Base-by-base conservation (phyloP, 2,888 invertebrate species). In the Xylota sylvarum region DNA sequence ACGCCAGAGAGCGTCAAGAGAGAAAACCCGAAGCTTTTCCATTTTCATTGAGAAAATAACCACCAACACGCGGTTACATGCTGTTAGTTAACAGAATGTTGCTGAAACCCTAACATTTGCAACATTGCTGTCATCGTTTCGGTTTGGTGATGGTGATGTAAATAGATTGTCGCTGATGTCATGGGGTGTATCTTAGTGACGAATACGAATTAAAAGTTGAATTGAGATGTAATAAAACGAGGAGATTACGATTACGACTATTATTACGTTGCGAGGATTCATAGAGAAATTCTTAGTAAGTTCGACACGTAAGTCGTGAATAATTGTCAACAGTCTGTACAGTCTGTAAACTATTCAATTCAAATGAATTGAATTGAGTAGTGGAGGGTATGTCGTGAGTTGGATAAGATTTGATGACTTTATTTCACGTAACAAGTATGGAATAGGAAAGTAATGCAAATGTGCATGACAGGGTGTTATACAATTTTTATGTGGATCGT, bases 121-220 rank as follows among this genome's bases (percentile, higher is more conserved):
- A 79, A 27, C 76, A 78, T 70, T 56, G 23, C 4, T 55, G 17
- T 32, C 35, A 5, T 4, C 19, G 12, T 30, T 4, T 10, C 12
- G 7, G 27, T 40, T 35, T 14, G 14, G 37, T 27, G 35, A 64
- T 17, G 30, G 23, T 23, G 23, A 23, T 23, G 23, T 3, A 23
- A 23, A 23, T 3, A 23, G 23, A 46, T 32, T 27, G 69, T 5
- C 43, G 43, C 52, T 85, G 85, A 85, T 80, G 85, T 80, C 80
- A 85, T 85, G 5, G 69, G 46, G 76, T 72, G 58, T 80, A 67
- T 72, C 72, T 85, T 52, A 43, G 50, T 85, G 85, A 72, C 76
- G 76, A 55, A 65, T 84, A 55, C 69, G 69, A 79, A 79, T 65
- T 32, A 32, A 60, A 43, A 70, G n/a, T 46, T 3, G 32, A 46